Conservation (phyloP, 2,888 invertebrate genomes). For the Amphimallon solstitiale region DNA sequence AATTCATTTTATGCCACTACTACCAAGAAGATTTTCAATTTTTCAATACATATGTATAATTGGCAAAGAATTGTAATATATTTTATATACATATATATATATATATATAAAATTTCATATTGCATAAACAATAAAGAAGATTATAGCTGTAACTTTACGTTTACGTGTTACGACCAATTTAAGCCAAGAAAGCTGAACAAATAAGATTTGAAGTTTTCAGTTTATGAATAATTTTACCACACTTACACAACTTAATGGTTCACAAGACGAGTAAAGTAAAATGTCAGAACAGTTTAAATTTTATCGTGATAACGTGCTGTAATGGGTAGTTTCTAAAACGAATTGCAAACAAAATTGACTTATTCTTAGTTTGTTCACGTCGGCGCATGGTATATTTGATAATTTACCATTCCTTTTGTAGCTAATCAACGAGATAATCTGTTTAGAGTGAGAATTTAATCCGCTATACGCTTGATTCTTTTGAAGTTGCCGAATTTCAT, state of each 20-base stretch:
- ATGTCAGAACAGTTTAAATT: conserved; percentile 25
- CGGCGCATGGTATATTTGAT: background rate
- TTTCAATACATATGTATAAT: too few species aligned
- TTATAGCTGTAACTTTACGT: conserved; percentile 12
- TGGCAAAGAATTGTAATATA: too few species aligned
- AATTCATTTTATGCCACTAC: too few species aligned
- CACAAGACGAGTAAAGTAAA: conserved; percentile 4
- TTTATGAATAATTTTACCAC: conserved; percentile 22
- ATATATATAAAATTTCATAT: too few species aligned
- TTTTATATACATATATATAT: too few species aligned
- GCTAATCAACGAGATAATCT: conserved; percentile 7
- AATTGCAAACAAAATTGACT: too few species aligned
- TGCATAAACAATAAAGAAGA: conserved; percentile 6
- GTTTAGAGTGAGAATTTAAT: conserved; percentile 11
- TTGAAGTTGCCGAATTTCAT: background rate
- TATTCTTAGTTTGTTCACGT: background rate
- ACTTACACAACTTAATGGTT: background rate
- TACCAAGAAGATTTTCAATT: too few species aligned
- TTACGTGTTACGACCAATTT: conserved; percentile 14
- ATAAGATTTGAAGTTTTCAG: background rate
- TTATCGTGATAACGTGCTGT: conserved; percentile 13
- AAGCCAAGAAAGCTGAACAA: background rate
- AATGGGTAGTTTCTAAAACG: background rate
- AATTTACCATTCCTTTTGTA: conserved; percentile 28
- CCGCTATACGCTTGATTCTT: background rate